These are phyloP conservation scores for Masnerella sp. DNA, from an alignment of 2,888 invertebrate genomes.

Conservation along the genomic window DNA sequence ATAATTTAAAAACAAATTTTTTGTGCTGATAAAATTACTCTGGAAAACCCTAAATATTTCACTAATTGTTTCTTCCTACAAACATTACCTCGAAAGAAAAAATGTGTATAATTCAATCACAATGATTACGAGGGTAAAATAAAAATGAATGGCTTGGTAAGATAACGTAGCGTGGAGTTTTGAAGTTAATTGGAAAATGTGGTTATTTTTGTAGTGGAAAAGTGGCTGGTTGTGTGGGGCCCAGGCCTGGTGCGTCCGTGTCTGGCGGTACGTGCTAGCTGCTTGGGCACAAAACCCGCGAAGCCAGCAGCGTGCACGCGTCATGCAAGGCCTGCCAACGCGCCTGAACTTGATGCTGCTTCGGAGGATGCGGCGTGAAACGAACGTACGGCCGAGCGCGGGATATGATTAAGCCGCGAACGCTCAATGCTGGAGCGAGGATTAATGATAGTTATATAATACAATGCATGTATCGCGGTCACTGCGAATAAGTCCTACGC, in stretches of 20 bases:
- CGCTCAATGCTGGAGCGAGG: conserved; percentile 61
- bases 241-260: conserved; percentile 16
- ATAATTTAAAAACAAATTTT: no score
- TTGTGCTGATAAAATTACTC: no score
- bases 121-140: no score
- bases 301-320: conserved; percentile 21
- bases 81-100: no score
- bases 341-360: conserved; percentile 41
- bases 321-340: conserved; percentile 32
- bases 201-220: neutral
- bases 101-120: no score
- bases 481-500: conserved; percentile 34
- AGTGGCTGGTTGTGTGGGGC: neutral
- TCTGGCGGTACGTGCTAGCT: conserved; percentile 15
- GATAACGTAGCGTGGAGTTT: no score
- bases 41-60: no score
- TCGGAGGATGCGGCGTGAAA: conserved; percentile 44
- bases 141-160: no score
- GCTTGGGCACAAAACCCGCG: conserved; percentile 25
- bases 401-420: conserved; percentile 42
- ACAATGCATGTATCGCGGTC: conserved; percentile 50
- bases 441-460: conserved; percentile 54
- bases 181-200: neutral
- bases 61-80: no score
- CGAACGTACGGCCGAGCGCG: conserved; percentile 30